Base-by-base conservation (phyloP, 2,888 invertebrate genomes). In the Bimastos eiseni region DNA sequence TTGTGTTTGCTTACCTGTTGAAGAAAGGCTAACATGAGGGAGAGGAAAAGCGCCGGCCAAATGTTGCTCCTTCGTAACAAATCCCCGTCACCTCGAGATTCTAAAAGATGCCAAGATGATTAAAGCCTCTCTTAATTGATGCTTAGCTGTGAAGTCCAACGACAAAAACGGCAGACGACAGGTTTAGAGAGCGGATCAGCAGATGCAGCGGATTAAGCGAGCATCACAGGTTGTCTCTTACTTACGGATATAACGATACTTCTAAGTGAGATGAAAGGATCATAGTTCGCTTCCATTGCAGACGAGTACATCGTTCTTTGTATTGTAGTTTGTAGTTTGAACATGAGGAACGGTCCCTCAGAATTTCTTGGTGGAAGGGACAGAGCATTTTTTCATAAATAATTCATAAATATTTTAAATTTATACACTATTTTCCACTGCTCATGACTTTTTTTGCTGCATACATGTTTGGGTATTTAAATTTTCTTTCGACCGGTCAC, bases 1-100 rank as follows among this genome's bases (percentile, higher is more conserved):
- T 1, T 41, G 36, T 24, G 24, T 36, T 33, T 89, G 37, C 89
- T 34, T 93, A 94, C 94, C 93, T 96, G 96, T 92, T 95, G 95
- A 44, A 95, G 93, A 91, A 95, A 93, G 70, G 96, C 94, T 89
- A 96, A 93, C 30, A 95, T 93, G n/a, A 95, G 93, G 93, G 95
- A 95, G 41, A 96, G 94, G 30, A 95, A 91, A 93, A 95, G 93
- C 8, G 95, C 93, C 41, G 95, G 92, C 83, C 95, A 93, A 92
- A 96, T 94, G 84, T 95, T 94, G 91, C 94, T 94, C 34, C 21
- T 21, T 37, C 36, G n/a, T 36, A 37, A 86, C 34, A 86, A 86
- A 86, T 24, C 34, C 36, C 37, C 36, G 86, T 19, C 86, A 86
- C 36, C 86, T 86, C 36, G 11, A 17, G 91, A 90, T 86, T 89